Base-by-base conservation (phyloP, 2,113 vertebrate species). In the Stigmatopora nigra region DNA sequence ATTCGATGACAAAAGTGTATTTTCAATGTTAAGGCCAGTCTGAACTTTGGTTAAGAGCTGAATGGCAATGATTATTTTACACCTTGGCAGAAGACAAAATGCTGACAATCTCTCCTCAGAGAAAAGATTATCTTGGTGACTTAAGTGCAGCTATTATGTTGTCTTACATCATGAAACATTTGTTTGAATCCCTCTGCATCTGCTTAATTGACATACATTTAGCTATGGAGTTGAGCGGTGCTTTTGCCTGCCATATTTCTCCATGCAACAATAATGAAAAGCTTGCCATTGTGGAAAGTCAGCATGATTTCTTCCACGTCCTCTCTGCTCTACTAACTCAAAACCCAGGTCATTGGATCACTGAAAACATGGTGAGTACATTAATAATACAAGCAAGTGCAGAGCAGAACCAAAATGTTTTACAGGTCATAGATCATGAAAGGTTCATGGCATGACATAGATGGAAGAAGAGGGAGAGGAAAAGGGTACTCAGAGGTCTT, bases 61-160 rank as follows among this genome's bases (percentile, higher is more conserved):
- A 82, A 77, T 78, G 69, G 77, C 72, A 47, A 80, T 84, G 78
- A 89, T 84, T 87, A 82, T 87, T 84, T 85, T 68, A 87, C 64
- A 77, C 57, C 63, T 20, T 55, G 67, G 62, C 25, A 76, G 72
- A 80, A 86, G 81, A 72, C 65, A 74, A 82, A 86, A 83, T 84
- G 80, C 81, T 78, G 82, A 82, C 73, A 59, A 81, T 74, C 77
- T 76, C 68, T 81, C 72, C 75, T 81, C 61, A 38, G 62, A 79
- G 84, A 78, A 87, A 77, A 77, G 81, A 84, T 78, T 71, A 73
- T 73, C 75, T 70, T 78, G 82, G 79, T 85, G 80, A 85, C 79
- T 83, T 83, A 73, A 82, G 71, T 48, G 68, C 65, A 76, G 78
- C 67, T 53, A 77, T 79, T 81, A 69, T 63, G 72, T 67, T 75